Percentiles rank a stretch among this genome's conserved stretches.
Conservation (phyloP, 2,888 invertebrate species). For the Sinodicranocentrus sp. region DNA sequence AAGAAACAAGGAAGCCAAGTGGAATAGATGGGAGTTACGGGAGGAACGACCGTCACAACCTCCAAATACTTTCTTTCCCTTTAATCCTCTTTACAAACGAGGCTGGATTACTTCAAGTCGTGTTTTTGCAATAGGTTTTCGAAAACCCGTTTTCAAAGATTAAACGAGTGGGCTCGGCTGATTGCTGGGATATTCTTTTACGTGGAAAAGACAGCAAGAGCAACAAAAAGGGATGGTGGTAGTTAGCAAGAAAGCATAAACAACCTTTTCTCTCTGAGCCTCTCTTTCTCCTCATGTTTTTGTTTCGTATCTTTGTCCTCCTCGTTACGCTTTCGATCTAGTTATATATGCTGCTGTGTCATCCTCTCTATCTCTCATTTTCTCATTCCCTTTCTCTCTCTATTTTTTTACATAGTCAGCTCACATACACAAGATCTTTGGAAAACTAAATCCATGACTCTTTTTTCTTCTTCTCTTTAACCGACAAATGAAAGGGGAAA, state of each 20-base stretch:
- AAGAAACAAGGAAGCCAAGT: too few relatives aligned
- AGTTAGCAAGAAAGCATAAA: constrained; percentile 23
- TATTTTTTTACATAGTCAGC: constrained; percentile 16
- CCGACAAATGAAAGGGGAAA: constrained; percentile 32
- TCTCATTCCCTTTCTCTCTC: background rate
- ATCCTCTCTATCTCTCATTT: constrained; percentile 13
- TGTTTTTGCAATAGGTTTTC: constrained; percentile 12
- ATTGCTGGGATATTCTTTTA: background rate
- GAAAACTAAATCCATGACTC: constrained; percentile 23
- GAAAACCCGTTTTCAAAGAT: constrained; percentile 34
- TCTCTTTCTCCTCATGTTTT: background rate
- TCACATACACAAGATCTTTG: background rate
- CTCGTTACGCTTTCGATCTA: background rate
- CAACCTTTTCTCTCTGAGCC: background rate
- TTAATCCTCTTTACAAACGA: constrained; percentile 3
- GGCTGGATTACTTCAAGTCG: constrained; percentile 7
- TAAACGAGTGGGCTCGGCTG: constrained; percentile 19
- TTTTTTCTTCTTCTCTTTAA: constrained; percentile 20
- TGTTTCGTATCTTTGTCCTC: background rate
- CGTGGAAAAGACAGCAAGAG: background rate
- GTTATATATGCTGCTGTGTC: background rate
- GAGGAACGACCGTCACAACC: too few relatives aligned
- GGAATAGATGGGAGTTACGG: too few relatives aligned
- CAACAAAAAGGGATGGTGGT: background rate
- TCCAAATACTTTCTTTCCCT: too few relatives aligned